phyloP scores from a whole-genome alignment of 1,140 invertebrate genomes.

The Pseudomyrmex gracilis region DNA sequence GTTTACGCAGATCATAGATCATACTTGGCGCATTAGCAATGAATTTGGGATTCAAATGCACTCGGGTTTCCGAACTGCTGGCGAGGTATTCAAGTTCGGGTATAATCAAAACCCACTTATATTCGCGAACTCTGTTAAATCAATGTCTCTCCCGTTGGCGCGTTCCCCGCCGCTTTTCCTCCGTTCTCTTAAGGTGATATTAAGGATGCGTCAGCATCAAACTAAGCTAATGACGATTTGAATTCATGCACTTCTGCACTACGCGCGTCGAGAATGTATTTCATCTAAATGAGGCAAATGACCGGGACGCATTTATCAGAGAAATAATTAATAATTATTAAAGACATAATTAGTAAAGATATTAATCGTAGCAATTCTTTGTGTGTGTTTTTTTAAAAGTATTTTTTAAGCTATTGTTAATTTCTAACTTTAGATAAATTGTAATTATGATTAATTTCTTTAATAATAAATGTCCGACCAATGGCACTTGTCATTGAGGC shows the following conservation, averaged over 20 bases:
- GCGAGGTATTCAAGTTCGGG: slow-evolving; percentile 64
- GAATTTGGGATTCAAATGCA: slow-evolving; percentile 74
- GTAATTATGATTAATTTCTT: too few species aligned
- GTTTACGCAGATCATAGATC: slow-evolving; percentile 62
- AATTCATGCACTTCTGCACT: slow-evolving; percentile 26
- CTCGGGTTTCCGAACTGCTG: slow-evolving; percentile 50
- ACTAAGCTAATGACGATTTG: slow-evolving; percentile 57
- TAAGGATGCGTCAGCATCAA: slow-evolving; percentile 60
- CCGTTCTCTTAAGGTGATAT: slow-evolving; percentile 57
- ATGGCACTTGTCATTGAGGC: too few species aligned
- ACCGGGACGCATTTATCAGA: too few species aligned
- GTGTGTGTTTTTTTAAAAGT: too few species aligned
- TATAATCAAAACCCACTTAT: slow-evolving; percentile 74
- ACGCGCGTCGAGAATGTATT: slow-evolving; percentile 22
- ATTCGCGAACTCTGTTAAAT: slow-evolving; percentile 69
- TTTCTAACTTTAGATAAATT: too few species aligned
- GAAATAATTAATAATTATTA: too few species aligned
- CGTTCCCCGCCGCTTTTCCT: slow-evolving; percentile 14
- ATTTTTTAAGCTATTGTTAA: too few species aligned
- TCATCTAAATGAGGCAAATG: neutral
- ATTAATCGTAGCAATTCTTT: too few species aligned
- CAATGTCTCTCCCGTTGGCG: slow-evolving; percentile 51
- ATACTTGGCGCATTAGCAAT: slow-evolving; percentile 62
- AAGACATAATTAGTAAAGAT: too few species aligned
- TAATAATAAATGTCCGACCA: too few species aligned